These are phyloP conservation scores for Upupa epops DNA, from an alignment of 2,113 vertebrate species.

Conservation along the genomic window DNA sequence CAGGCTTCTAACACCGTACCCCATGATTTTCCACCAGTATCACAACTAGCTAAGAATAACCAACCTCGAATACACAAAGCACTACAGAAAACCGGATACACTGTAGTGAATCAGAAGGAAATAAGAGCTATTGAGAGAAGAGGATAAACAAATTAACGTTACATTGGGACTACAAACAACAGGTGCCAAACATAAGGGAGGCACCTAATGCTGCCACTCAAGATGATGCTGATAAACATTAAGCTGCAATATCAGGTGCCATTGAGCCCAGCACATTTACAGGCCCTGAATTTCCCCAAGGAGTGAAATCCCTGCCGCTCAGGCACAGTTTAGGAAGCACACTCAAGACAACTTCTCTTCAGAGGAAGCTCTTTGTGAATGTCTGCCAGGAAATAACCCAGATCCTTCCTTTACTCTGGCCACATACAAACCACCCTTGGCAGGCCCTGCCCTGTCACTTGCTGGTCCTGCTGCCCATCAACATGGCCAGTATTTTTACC, in stretches of 20 bases:
- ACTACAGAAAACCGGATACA: neutral
- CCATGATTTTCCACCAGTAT: neutral
- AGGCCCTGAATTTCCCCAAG: neutral
- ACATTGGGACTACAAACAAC: neutral
- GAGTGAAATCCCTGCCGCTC: neutral
- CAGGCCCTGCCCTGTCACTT: neutral
- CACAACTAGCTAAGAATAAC: neutral
- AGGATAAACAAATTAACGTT: neutral
- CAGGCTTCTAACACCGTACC: neutral
- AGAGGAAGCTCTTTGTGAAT: neutral
- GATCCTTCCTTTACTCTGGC: neutral
- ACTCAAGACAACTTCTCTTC: neutral
- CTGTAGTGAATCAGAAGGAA: neutral
- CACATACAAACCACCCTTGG: neutral
- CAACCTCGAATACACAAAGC: neutral
- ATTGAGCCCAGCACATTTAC: neutral
- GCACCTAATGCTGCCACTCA: neutral
- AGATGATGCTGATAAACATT: neutral
- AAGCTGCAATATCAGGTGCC: neutral
- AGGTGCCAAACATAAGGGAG: neutral
- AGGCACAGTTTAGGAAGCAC: neutral
- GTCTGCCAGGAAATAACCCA: neutral
- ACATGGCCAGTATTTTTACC: neutral
- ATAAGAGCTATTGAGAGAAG: neutral
- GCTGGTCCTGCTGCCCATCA: neutral